Conservation (phyloP, 2,888 invertebrate species). For the Chrysolina oricalcia region DNA sequence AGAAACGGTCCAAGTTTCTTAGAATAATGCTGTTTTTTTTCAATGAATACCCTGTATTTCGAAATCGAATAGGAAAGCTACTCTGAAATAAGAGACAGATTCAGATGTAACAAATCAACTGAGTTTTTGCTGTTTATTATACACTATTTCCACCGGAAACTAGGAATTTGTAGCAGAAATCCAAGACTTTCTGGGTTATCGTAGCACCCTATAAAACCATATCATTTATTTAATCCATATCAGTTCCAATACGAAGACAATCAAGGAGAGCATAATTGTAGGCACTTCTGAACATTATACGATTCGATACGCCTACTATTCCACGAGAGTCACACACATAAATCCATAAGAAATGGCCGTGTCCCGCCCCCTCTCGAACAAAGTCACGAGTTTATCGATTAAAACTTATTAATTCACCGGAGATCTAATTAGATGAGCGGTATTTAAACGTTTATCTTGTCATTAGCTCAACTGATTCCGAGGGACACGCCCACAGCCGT, state of each 20-base stretch:
- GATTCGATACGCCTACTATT: constrained; percentile 6
- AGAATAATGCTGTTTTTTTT: too few relatives aligned
- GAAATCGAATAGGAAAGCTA: too few relatives aligned
- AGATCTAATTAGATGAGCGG: constrained; percentile 32
- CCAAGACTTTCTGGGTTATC: too few relatives aligned
- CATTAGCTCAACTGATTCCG: constrained; percentile 30
- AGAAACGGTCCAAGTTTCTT: too few relatives aligned
- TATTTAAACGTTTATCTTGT: constrained; percentile 32
- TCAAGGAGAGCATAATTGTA: constrained; percentile 22
- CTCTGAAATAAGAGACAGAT: too few relatives aligned
- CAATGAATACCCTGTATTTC: too few relatives aligned
- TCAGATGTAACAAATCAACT: too few relatives aligned
- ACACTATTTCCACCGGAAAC: too few relatives aligned
- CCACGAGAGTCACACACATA: constrained; percentile 14
- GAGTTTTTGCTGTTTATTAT: too few relatives aligned
- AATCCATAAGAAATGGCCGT: constrained; percentile 25
- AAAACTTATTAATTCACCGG: constrained; percentile 29
- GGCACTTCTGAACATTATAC: constrained; percentile 9
- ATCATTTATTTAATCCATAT: constrained; percentile 12
- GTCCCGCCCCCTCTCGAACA: constrained; percentile 23
- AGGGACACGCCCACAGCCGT: constrained; percentile 4
- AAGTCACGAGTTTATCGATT: constrained; percentile 32
- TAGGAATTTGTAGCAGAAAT: too few relatives aligned
- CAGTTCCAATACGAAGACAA: constrained; percentile 3
- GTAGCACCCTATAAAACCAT: neutral